Conservation (phyloP, 2,113 vertebrate genomes). For the Elephas maximus region DNA sequence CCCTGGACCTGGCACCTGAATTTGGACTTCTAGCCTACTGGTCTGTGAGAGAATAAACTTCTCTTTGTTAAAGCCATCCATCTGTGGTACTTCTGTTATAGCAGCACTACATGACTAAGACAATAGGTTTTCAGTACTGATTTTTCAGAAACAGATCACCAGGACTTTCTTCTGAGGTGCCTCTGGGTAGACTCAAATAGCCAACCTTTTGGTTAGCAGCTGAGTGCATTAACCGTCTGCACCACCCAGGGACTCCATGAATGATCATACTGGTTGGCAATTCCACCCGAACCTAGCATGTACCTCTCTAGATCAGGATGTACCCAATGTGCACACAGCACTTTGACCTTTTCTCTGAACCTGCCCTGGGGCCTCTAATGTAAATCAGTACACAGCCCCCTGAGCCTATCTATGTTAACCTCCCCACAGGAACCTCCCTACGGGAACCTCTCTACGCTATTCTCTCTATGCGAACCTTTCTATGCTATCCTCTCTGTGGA, state of each 20-base stretch:
- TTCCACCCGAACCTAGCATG: background rate
- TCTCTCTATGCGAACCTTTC: too few relatives aligned
- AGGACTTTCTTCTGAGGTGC: background rate
- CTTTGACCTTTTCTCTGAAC: background rate
- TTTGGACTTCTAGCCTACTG: too few relatives aligned
- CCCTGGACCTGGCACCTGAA: too few relatives aligned
- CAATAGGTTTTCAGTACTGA: background rate
- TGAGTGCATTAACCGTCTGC: background rate
- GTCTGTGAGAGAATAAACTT: too few relatives aligned
- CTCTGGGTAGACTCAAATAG: background rate
- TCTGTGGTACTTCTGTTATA: too few relatives aligned
- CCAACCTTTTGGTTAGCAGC: background rate
- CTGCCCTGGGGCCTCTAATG: background rate
- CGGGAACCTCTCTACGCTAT: background rate
- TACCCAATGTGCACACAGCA: background rate
- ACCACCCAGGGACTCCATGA: background rate
- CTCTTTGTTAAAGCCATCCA: too few relatives aligned
- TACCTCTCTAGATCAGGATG: background rate
- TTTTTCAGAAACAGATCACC: background rate
- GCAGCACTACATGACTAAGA: too few relatives aligned
- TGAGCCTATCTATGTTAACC: accelerated
- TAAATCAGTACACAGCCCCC: background rate
- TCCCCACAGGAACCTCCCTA: background rate
- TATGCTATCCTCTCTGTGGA: background rate
- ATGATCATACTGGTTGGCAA: accelerated